phyloP scores from a whole-genome alignment of 2,797 vertebrate genomes.

The Semaprochilodus insignis region DNA sequence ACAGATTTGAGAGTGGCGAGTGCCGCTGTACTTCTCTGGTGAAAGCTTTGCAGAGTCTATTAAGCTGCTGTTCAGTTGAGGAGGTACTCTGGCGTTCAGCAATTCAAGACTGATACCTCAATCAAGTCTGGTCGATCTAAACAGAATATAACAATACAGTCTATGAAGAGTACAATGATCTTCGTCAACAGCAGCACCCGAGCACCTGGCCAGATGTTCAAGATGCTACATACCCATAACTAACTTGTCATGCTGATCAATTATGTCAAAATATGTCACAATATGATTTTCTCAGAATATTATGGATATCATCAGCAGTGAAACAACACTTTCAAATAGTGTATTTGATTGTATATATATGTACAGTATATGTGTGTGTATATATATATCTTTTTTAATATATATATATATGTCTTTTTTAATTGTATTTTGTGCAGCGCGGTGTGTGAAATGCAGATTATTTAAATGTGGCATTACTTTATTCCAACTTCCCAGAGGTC shows the following conservation, averaged over 20 bases:
- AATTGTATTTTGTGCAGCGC: background rate
- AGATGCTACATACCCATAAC: no score
- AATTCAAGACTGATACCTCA: constrained; percentile 31
- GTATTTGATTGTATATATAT: no score
- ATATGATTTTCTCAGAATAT: no score
- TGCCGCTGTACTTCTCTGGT: constrained; percentile 32
- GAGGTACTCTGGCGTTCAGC: constrained; percentile 28
- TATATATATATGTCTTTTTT: background rate
- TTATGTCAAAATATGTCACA: no score
- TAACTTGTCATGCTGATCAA: no score
- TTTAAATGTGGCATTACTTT: no score
- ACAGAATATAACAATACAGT: constrained; percentile 30
- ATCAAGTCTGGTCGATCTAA: constrained; percentile 13
- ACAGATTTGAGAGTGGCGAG: constrained; percentile 47
- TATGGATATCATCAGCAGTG: no score
- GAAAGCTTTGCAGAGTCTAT: constrained; percentile 17
- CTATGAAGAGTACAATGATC: constrained; percentile 17
- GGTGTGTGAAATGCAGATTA: no score
- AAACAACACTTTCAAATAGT: no score
- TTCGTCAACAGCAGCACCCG: constrained; percentile 10
- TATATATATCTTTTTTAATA: no score
- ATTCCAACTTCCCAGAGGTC: no score
- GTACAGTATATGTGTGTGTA: no score
- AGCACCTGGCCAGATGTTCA: background rate
- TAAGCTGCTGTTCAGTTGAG: constrained; percentile 36